Evolutionary conservation across 2,797 vertebrate genomes (phyloP).

Genomic region (Sparus aurata): DNA sequence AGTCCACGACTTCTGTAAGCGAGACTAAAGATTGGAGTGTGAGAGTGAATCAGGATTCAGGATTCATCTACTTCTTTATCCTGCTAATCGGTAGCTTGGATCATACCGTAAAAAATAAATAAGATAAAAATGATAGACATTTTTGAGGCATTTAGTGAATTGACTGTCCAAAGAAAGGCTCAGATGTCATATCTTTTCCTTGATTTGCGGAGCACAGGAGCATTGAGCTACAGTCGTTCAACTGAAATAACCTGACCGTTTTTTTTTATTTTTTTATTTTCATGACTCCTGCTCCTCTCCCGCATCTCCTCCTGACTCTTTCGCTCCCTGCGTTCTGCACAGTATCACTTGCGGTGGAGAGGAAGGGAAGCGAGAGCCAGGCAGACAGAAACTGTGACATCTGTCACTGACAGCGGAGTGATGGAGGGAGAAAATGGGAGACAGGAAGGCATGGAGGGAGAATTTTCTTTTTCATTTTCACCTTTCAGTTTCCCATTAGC

Average conservation of each 20-base stretch:
- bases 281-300: slow-evolving; percentile 57
- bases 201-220: slow-evolving; percentile 56
- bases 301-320: slow-evolving; percentile 51
- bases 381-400: slow-evolving; percentile 70
- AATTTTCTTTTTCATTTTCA: slow-evolving; percentile 74
- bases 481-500: slow-evolving; percentile 77
- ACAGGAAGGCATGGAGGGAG: slow-evolving; percentile 61
- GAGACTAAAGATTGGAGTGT: background rate
- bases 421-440: slow-evolving; percentile 65
- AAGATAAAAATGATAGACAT: slow-evolving; percentile 16
- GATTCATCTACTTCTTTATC: slow-evolving; percentile 22
- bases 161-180: slow-evolving; percentile 30
- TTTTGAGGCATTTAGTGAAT: background rate
- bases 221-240: slow-evolving; percentile 45
- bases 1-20: background rate
- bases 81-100: slow-evolving; percentile 14
- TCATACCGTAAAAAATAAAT: slow-evolving; percentile 23
- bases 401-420: slow-evolving; percentile 69
- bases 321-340: slow-evolving; percentile 39
- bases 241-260: slow-evolving; percentile 59
- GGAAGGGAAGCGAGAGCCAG: slow-evolving; percentile 55
- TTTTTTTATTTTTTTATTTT: slow-evolving; percentile 49
- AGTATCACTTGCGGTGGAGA: slow-evolving; percentile 52
- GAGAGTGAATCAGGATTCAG: slow-evolving; percentile 1
- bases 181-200: slow-evolving; percentile 24